Conservation (phyloP, 1,140 invertebrate species). For the Drusus annulatus region DNA sequence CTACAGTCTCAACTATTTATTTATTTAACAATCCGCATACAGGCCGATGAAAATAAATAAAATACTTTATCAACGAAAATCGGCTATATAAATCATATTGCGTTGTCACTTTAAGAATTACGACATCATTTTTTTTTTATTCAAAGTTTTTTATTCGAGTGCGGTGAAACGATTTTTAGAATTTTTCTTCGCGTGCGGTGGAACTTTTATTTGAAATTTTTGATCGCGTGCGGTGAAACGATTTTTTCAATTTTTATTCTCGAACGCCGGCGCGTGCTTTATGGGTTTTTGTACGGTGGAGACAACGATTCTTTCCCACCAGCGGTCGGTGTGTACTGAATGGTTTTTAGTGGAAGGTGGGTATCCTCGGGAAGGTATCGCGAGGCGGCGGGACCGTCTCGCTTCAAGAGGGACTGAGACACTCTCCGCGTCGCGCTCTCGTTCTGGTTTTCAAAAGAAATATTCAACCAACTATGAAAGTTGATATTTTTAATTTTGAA, state of each 20-base stretch:
- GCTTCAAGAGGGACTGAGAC: conserved; percentile 3
- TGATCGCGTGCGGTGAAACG: too few species aligned
- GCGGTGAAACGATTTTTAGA: too few species aligned
- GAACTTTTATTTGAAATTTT: too few species aligned
- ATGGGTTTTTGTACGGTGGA: conserved; percentile 4
- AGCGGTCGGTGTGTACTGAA: conserved; percentile 34
- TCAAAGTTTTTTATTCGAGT: background rate
- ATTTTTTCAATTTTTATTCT: background rate
- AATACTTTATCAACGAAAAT: background rate
- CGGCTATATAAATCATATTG: background rate
- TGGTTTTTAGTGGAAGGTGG: conserved; percentile 18
- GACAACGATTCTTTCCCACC: conserved; percentile 27
- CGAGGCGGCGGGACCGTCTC: conserved; percentile 9
- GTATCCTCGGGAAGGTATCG: conserved; percentile 20
- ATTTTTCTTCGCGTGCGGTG: too few species aligned
- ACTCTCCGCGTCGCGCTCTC: background rate
- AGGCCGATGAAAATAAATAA: background rate
- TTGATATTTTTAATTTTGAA: too few species aligned
- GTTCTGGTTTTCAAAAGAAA: background rate
- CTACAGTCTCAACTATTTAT: background rate
- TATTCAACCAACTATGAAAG: too few species aligned
- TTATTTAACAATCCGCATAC: background rate
- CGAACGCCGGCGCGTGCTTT: conserved; percentile 28
- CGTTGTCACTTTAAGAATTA: background rate
- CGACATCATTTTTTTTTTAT: background rate